Base-by-base conservation (phyloP, 2,113 vertebrate genomes). In the Tor tambroides region DNA sequence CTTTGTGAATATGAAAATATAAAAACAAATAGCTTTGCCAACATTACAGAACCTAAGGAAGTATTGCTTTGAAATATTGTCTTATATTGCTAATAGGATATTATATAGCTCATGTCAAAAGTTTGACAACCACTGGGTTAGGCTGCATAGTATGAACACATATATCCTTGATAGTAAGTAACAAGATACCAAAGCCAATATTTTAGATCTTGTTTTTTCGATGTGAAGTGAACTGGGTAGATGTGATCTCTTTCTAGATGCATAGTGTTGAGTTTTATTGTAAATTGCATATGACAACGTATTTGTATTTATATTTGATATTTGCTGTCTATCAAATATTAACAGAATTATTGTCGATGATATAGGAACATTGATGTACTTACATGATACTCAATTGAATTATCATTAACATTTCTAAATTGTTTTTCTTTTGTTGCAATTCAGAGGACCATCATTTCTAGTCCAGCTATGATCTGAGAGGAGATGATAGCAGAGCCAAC, bases 401-500 rank as follows among this genome's bases (percentile, higher is more conserved):
- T 15, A 43, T 3, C 2, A 61, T 61, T 61, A 61, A 61, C 56
- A 23, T 61, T 61, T 23, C 8, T 23, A 4, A 28, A 43, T 23
- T 65, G 23, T 8, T 17, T 41, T 35, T 81, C 19, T 79, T 90
- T 67, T 84, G 32, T 61, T 80, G 81, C 26, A 49, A 38, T 26
- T 72, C 49, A 71, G 69, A 85, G 56, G 17, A 88, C 23, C 54
- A 76, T 51, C 72, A 80, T 85, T 67, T 35, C 79, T 30, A 67
- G 54, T 26, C 41, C 41, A n/a, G 1, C 10, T 84, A 95, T 96
- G 92, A 91, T 85, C 87, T 92, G 89, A 75, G 93, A 46, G 92
- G 95, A 93, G 82, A 98, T 98, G 96, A 97, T 97, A 93, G 94
- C 95, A 6, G 96, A 96, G 88, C 93, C 95, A 76, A 92, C 92